Base-by-base conservation (phyloP, 2,797 vertebrate genomes). In the Tinamus major region DNA sequence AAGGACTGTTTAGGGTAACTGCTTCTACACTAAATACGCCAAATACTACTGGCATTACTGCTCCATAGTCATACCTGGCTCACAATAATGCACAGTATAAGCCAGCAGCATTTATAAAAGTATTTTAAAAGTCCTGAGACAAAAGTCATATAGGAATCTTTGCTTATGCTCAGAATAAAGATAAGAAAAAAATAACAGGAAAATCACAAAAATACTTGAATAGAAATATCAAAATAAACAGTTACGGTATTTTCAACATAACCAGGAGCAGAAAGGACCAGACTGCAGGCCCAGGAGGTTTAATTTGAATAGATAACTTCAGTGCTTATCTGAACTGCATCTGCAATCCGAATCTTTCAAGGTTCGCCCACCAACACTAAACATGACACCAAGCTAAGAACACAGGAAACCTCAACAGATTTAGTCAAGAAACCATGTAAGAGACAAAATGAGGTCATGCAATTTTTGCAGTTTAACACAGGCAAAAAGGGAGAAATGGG, bases 171-270 rank as follows among this genome's bases (percentile, higher is more conserved):
- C 48, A 67, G 53, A 59, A 77, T 48, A 37, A 76, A 76, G 27
- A 18, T 31, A 55, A n/a, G 15, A 55, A 56, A 55, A 29, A 56
- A 19, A 53, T 15, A 18, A 56, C 29, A 77, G 68, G 13, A 61
- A 68, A 62, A 44, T 24, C 61, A 65, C 24, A 72, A 26, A 89
- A 64, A 72, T 31, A 63, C 11, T 67, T 55, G 70, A 56, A 41
- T 13, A 92, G 76, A 95, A 94, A 87, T 81, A 89, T n/a, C 68
- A 81, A 79, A 92, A 67, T 31, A 91, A 61, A 48, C 44, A 76
- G 82, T 61, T 79, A 72, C 74, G 62, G 39, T 46, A 69, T 80
- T 92, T 92, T 56, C 81, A 92, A 63, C 44, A 29, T 8, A 80
- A 68, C 14, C 33, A 87, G 61, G 61, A 81, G 51, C 24, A 56